phyloP scores from a whole-genome alignment of 2,888 invertebrate species.

The Clepsis dumicolana region DNA sequence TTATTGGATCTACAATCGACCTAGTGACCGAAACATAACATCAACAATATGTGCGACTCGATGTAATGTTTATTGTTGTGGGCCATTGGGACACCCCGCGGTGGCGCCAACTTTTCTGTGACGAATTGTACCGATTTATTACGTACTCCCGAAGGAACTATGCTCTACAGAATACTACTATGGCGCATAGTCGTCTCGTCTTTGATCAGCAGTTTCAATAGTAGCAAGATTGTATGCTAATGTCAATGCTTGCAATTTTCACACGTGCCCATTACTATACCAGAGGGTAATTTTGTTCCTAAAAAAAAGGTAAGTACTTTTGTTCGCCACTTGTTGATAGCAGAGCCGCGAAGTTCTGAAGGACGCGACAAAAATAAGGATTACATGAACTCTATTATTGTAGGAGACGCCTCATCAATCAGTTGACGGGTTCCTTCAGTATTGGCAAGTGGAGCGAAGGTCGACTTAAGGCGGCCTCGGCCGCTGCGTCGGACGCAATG shows the following conservation, averaged over 20 bases:
- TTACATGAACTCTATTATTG: constrained; percentile 65
- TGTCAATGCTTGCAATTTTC: not conserved
- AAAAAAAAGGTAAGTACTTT: no score
- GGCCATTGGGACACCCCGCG: not conserved
- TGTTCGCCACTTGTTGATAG: not conserved
- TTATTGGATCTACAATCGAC: not conserved
- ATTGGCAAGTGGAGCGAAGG: constrained; percentile 68
- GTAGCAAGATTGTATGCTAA: no score
- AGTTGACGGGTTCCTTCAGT: constrained; percentile 67
- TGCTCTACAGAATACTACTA: not conserved
- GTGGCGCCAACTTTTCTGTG: not conserved
- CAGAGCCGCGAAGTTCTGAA: constrained; percentile 39
- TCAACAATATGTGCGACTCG: not conserved
- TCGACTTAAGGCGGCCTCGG: constrained; percentile 48
- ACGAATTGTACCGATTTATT: not conserved
- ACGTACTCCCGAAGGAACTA: not conserved
- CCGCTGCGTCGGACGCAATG: not conserved
- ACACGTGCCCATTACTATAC: no score
- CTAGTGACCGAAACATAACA: not conserved
- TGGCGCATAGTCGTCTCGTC: no score
- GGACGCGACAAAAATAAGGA: constrained; percentile 62
- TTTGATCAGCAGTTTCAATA: no score
- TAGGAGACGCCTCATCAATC: constrained; percentile 69
- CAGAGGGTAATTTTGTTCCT: no score
- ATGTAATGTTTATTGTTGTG: not conserved